These are phyloP conservation scores for Orbicella faveolata DNA, from an alignment of 64 coral and sea anemone species.

Conservation along the genomic window DNA sequence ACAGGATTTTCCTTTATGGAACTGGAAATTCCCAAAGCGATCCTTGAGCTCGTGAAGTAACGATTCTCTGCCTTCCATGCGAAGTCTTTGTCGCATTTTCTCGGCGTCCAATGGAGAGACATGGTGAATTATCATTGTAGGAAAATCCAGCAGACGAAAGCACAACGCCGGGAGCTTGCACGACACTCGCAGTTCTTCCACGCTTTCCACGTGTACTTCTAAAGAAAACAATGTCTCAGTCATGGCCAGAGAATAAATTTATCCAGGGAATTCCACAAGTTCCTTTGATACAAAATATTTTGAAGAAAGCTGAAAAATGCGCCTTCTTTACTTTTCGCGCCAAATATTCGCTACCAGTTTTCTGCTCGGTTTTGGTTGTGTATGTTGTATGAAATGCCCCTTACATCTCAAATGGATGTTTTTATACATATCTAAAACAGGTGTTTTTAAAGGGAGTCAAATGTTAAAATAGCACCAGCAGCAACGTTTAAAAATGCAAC, in stretches of 20 bases:
- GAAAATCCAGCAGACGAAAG: slow-evolving; percentile 94
- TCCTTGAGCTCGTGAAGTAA: slow-evolving; percentile 59
- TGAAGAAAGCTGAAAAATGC: not conserved
- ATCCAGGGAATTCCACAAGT: not conserved
- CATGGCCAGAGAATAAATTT: not conserved
- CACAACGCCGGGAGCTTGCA: slow-evolving; percentile 78
- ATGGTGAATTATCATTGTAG: slow-evolving; percentile 82
- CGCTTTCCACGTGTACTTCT: slow-evolving; percentile 84
- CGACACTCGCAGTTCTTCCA: slow-evolving; percentile 56
- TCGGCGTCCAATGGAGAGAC: slow-evolving; percentile 42
- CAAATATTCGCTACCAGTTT: slow-evolving; percentile 19
- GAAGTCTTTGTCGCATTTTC: slow-evolving; percentile 65
- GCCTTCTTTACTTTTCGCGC: not conserved
- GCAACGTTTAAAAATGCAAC: too few relatives aligned
- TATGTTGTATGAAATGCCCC: not conserved
- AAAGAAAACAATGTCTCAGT: slow-evolving; percentile 88
- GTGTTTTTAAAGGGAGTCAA: too few relatives aligned
- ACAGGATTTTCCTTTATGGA: slow-evolving; percentile 91
- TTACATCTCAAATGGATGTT: not conserved
- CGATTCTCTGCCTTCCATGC: slow-evolving; percentile 31
- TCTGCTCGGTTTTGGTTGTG: not conserved
- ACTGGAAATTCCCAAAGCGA: slow-evolving; percentile 63
- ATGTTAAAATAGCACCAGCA: too few relatives aligned
- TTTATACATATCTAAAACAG: too few relatives aligned
- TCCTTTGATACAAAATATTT: not conserved